Evolutionary conservation across 92 coral and sea anemone genomes (phyloP).

Genomic region (Porites cylindrica): DNA sequence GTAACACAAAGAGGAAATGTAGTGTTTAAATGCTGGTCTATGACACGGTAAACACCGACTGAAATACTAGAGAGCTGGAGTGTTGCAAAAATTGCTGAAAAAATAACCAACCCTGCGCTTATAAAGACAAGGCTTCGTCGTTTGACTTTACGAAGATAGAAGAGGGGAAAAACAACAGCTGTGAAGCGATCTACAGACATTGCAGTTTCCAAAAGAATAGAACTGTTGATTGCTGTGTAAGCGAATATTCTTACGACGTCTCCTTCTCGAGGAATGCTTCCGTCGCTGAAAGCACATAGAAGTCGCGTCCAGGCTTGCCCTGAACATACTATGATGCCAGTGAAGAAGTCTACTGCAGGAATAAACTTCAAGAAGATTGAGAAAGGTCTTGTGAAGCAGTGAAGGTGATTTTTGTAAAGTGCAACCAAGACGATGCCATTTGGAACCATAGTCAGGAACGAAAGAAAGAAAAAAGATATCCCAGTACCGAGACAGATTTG

Average conservation of each 20-base stretch:
- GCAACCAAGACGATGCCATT: neutral
- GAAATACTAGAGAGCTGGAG: neutral
- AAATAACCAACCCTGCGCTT: neutral
- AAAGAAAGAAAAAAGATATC: too few relatives aligned
- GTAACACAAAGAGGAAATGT: neutral
- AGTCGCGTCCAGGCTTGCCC: neutral
- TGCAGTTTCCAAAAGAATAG: neutral
- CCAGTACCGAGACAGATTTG: too few relatives aligned
- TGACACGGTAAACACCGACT: neutral
- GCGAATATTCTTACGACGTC: neutral
- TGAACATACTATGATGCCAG: neutral
- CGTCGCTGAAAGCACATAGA: constrained; percentile 9
- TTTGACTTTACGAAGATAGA: neutral
- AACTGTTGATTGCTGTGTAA: constrained; percentile 18
- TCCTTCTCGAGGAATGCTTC: neutral
- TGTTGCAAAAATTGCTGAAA: neutral
- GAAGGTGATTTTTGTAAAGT: neutral
- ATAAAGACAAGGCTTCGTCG: neutral
- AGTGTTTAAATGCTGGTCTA: neutral
- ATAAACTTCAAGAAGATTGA: neutral
- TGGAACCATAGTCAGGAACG: neutral
- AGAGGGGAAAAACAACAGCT: neutral
- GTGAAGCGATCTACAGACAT: constrained; percentile 17
- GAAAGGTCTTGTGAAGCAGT: neutral
- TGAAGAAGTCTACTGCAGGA: neutral